Conservation (phyloP, 2,797 vertebrate species). For the Benthosema pterotum region DNA sequence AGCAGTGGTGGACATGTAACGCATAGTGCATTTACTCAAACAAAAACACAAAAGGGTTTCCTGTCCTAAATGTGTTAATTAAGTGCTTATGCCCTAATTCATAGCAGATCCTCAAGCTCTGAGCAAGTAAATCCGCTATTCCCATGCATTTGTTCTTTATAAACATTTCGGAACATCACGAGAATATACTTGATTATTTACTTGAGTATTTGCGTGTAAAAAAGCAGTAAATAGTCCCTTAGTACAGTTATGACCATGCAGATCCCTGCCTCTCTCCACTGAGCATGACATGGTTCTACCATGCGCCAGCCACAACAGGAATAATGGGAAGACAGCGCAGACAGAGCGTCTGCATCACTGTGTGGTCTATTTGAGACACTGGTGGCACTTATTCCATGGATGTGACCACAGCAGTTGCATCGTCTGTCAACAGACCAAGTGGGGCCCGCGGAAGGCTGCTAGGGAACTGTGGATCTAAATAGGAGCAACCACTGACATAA, state of each 20-base stretch:
- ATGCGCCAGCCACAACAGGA: slow-evolving; percentile 41
- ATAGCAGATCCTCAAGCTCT: too few relatives aligned
- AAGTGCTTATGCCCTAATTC: too few relatives aligned
- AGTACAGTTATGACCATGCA: too few relatives aligned
- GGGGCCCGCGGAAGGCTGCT: slow-evolving; percentile 4
- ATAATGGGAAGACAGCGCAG: slow-evolving; percentile 45
- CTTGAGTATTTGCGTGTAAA: too few relatives aligned
- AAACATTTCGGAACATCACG: too few relatives aligned
- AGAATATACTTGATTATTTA: too few relatives aligned
- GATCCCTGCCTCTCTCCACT: too few relatives aligned
- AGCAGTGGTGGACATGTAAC: slow-evolving; percentile 32
- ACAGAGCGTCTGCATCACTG: slow-evolving; percentile 46
- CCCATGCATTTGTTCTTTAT: too few relatives aligned
- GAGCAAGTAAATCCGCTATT: too few relatives aligned
- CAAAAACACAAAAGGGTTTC: too few relatives aligned
- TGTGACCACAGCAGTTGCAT: slow-evolving; percentile 60
- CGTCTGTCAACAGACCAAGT: slow-evolving; percentile 46
- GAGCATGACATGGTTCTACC: neutral
- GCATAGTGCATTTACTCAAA: neutral
- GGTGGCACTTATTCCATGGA: slow-evolving; percentile 25
- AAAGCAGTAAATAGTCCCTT: too few relatives aligned
- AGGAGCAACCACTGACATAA: slow-evolving; percentile 2
- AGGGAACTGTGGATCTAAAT: neutral
- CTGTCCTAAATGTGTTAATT: too few relatives aligned
- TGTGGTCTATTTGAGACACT: slow-evolving; percentile 31